These are phyloP conservation scores for Sphaerodactylus townsendi DNA, from an alignment of 2,113 vertebrate species.

Conservation along the genomic window DNA sequence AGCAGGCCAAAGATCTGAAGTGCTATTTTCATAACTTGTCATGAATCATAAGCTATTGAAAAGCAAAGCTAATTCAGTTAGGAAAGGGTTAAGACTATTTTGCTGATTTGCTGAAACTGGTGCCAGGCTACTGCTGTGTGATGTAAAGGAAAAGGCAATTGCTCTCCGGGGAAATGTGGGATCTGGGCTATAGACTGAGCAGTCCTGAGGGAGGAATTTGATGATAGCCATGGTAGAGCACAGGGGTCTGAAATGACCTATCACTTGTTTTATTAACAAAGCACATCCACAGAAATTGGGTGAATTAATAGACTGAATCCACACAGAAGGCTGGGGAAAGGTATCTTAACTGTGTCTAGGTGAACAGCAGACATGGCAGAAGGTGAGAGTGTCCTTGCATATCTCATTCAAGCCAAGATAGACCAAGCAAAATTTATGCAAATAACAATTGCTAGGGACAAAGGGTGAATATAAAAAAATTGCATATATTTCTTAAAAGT, in stretches of 20 bases:
- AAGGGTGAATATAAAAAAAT: not conserved
- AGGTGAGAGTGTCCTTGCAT: not conserved
- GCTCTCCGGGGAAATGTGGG: not conserved
- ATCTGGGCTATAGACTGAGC: not conserved
- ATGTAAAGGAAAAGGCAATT: not conserved
- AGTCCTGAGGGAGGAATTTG: not conserved
- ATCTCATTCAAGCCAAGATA: not conserved
- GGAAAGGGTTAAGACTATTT: not conserved
- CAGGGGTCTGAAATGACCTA: not conserved
- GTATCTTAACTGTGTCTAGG: not conserved
- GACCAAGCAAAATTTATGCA: not conserved
- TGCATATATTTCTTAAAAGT: not conserved
- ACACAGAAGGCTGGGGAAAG: conserved; percentile 15
- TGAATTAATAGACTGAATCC: conserved; percentile 2
- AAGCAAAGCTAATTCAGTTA: not conserved
- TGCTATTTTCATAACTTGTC: not conserved
- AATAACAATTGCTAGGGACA: not conserved
- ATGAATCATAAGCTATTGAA: not conserved
- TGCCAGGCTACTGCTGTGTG: not conserved
- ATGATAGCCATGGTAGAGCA: not conserved
- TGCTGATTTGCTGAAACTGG: not conserved
- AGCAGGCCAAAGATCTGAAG: not conserved
- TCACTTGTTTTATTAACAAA: not conserved
- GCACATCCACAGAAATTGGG: not conserved
- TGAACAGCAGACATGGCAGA: conserved; percentile 9